These are phyloP conservation scores for Ericerus pela DNA, from an alignment of 1,140 invertebrate species.

Conservation along the genomic window DNA sequence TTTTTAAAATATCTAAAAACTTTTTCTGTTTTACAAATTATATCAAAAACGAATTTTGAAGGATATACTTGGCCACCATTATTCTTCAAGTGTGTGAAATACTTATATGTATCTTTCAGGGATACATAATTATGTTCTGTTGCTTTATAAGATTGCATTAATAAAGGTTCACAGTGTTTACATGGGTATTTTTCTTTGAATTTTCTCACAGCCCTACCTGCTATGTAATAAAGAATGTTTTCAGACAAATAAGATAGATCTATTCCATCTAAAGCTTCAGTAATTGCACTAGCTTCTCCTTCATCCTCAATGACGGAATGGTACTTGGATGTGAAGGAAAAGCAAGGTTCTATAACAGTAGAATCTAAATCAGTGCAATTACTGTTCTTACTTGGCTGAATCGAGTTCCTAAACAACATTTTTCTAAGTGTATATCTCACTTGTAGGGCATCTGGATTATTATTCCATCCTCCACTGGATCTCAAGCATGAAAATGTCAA, in stretches of 20 bases:
- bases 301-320: no score
- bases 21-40: no score
- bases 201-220: background rate
- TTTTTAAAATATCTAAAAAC: conserved; percentile 13
- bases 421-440: background rate
- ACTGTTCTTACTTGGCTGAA: no score
- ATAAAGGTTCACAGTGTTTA: background rate
- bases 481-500: background rate
- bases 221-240: conserved; percentile 2
- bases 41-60: no score
- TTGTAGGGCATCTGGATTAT: background rate
- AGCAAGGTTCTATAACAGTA: no score
- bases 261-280: background rate
- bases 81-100: no score
- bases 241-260: background rate
- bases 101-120: no score
- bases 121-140: no score
- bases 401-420: background rate
- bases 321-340: no score
- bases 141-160: no score
- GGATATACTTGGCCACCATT: no score
- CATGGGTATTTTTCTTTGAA: background rate
- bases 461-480: background rate
- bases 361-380: no score
- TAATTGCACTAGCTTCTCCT: background rate